Percentiles rank a stretch among this genome's conserved stretches.
Evolutionary conservation across 1,140 invertebrate species (phyloP).

Genomic region (Heliothis virescens): DNA sequence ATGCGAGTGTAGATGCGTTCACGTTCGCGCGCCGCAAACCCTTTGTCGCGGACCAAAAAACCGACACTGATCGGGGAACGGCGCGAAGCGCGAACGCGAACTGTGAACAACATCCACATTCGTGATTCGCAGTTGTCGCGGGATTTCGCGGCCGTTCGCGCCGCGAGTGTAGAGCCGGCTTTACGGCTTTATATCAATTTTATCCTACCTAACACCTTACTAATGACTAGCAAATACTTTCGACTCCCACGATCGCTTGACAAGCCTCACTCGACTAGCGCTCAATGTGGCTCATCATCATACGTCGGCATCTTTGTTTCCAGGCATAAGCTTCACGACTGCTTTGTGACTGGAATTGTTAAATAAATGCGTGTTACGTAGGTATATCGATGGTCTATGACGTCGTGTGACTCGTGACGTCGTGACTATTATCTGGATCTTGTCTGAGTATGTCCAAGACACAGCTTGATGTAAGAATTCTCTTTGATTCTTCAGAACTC

Average conservation of each 20-base stretch:
- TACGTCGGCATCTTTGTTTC: not conserved
- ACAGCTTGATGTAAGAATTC: not conserved
- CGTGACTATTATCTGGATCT: not conserved
- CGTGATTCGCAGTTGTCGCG: too few species aligned
- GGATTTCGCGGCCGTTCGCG: too few species aligned
- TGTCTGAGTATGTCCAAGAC: not conserved
- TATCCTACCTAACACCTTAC: too few species aligned
- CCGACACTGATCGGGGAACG: too few species aligned
- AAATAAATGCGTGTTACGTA: not conserved
- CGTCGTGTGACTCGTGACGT: not conserved
- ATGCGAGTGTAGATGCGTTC: too few species aligned
- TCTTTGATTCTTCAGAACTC: not conserved
- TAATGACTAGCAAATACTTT: too few species aligned
- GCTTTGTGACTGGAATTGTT: not conserved
- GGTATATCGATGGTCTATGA: not conserved
- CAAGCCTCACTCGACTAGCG: not conserved
- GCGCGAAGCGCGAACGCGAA: too few species aligned
- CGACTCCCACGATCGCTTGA: not conserved
- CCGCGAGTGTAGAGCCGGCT: too few species aligned
- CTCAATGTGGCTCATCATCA: not conserved
- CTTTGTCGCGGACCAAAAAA: too few species aligned
- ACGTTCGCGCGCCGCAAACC: too few species aligned
- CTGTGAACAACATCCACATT: too few species aligned
- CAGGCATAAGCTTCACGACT: not conserved
- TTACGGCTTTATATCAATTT: too few species aligned